Evolutionary conservation across 2,113 vertebrate species (phyloP).

Genomic region (Podocnemis expansa): DNA sequence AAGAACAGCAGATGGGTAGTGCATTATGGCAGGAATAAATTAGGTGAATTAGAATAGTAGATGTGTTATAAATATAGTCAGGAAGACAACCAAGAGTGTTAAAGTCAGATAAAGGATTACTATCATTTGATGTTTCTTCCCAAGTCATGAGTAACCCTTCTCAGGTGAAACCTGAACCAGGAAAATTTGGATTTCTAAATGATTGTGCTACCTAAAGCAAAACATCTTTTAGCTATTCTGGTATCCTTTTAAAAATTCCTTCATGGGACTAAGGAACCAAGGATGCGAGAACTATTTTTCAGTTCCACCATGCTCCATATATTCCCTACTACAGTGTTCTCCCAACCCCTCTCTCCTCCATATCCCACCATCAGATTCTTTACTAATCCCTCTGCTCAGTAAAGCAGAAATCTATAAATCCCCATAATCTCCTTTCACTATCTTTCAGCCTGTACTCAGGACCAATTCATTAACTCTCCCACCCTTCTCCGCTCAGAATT

Average conservation of each 20-base stretch:
- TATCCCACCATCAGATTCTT: too few species aligned
- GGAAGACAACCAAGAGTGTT: constrained; percentile 23
- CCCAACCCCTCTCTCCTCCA: neutral
- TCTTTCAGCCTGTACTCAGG: neutral
- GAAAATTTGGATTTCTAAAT: constrained; percentile 45
- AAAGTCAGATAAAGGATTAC: constrained; percentile 49
- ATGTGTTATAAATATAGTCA: constrained; percentile 37
- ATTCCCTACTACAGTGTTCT: neutral
- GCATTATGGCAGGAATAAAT: constrained; percentile 33
- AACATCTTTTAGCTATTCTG: constrained; percentile 1
- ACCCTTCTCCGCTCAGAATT: neutral
- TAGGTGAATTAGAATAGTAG: constrained; percentile 38
- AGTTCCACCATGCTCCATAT: neutral
- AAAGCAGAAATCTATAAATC: constrained; percentile 15
- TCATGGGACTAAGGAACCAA: neutral
- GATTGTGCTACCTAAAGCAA: constrained; percentile 21
- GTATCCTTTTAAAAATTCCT: neutral
- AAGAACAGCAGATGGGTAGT: constrained; percentile 20
- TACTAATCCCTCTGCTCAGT: neutral
- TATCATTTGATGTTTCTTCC: constrained; percentile 35
- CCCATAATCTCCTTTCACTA: neutral
- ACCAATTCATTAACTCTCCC: neutral
- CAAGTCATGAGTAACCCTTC: constrained; percentile 19
- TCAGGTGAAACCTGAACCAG: constrained; percentile 39
- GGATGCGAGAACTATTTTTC: neutral